Percentiles rank a stretch among this genome's conserved stretches.
phyloP scores from a whole-genome alignment of 2,888 invertebrate genomes.

The Scaptodrosophila latifasciaeformis region DNA sequence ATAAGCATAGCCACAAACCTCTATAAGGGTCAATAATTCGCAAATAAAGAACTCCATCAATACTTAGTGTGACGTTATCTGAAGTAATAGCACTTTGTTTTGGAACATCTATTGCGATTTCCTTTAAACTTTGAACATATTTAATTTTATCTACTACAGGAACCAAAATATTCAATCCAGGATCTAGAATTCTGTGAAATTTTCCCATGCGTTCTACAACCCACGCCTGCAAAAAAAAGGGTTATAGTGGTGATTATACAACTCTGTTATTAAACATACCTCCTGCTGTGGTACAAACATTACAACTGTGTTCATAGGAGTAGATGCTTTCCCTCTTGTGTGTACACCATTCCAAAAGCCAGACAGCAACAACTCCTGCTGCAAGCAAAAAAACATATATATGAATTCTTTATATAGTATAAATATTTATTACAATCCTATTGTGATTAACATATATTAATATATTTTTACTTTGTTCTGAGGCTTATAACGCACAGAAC shows the following conservation, averaged over 20 bases:
- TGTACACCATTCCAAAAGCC: too few relatives aligned
- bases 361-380: too few relatives aligned
- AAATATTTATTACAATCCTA: too few relatives aligned
- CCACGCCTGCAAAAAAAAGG: slow-evolving; percentile 84
- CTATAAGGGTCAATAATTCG: slow-evolving; percentile 94
- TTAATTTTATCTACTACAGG: slow-evolving; percentile 94
- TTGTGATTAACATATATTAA: too few relatives aligned
- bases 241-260: slow-evolving; percentile 6
- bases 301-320: slow-evolving; percentile 92
- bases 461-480: too few relatives aligned
- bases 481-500: too few relatives aligned
- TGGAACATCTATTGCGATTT: slow-evolving; percentile 99
- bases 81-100: slow-evolving; percentile 98
- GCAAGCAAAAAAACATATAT: too few relatives aligned
- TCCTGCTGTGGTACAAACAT: slow-evolving; percentile 99
- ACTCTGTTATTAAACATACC: slow-evolving; percentile 76
- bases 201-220: slow-evolving; percentile 98
- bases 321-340: slow-evolving; percentile 74
- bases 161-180: slow-evolving; percentile 93
- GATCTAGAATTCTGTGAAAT: slow-evolving; percentile 93
- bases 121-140: slow-evolving; percentile 98
- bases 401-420: too few relatives aligned
- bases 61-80: slow-evolving; percentile 96
- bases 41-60: slow-evolving; percentile 98
- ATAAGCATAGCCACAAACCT: too few relatives aligned